Base-by-base conservation (phyloP, 1,140 invertebrate species). In the Brachionus manjavacas region DNA sequence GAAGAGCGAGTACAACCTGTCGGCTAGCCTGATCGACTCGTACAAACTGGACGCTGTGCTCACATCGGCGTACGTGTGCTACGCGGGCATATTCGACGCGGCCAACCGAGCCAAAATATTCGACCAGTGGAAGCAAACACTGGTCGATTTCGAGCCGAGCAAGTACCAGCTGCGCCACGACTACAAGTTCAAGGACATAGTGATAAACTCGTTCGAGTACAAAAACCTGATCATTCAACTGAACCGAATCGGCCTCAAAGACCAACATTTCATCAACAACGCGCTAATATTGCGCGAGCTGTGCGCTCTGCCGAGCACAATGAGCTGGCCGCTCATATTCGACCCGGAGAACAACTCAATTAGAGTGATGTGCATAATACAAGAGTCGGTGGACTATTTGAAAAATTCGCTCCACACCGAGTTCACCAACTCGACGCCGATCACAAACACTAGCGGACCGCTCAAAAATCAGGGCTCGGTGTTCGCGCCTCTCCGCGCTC, bases 261-360 rank as follows among this genome's bases (percentile, higher is more conserved):
- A 90, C 83, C 49, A 88, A 14, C 88, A 88, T 72, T 86, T 88
- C 0, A 85, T 89, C 23, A 87, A 89, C 83, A 89, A 89, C 85
- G 88, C 88, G 2, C 85, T 89, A 2, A 86, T 89, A 3, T 88
- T 89, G 87, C 76, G 88, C 9, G 87, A 87, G 28, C 16, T 64
- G 25, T 31, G 14, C 87, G 86, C 79, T 87, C 85, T 76, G 85
- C 87, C 84, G 88, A 89, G 81, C 84, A 86, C 43, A 88, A 88
- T 81, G 86, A 88, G 86, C 85, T 90, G 89, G 88, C 88, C 89
- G 3, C 85, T 89, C 12, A 83, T 90, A 14, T 86, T 89, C 64
- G 89, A 90, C 78, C 89, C 89, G 7, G 89, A 90, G 72, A 87
- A 87, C 81, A 87, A 88, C 83, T 87, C 2, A 87, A 86, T 85